Conservation (phyloP, 37 sponge, comb jelly and placozoan genomes). For the Beroe forskalii region DNA sequence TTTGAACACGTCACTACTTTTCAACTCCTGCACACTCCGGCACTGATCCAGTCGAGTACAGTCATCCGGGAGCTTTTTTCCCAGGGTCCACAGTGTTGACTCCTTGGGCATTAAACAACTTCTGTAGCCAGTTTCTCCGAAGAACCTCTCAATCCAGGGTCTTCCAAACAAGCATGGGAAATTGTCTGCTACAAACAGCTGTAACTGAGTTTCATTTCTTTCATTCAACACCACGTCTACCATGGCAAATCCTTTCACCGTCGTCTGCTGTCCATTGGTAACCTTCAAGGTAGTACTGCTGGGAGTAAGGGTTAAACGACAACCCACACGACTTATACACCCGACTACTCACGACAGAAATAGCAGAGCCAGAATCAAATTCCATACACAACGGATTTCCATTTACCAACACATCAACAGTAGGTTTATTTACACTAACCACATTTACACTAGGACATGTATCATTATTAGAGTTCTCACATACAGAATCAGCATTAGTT, state of each 20-base stretch:
- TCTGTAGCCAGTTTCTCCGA: neutral
- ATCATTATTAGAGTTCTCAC: neutral
- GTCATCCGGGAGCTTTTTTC: neutral
- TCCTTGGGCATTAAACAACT: neutral
- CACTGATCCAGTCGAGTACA: neutral
- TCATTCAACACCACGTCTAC: neutral
- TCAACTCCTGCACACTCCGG: neutral
- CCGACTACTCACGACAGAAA: conserved; percentile 15
- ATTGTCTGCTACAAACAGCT: conserved; percentile 14
- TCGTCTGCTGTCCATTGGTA: neutral
- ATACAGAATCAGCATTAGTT: neutral
- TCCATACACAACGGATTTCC: neutral
- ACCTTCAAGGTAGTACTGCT: neutral
- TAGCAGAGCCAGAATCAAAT: conserved; percentile 4
- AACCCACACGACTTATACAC: neutral
- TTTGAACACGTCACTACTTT: neutral
- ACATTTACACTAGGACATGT: neutral
- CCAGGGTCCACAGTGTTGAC: conserved; percentile 1
- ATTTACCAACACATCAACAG: neutral
- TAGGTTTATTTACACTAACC: neutral
- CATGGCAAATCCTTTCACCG: neutral
- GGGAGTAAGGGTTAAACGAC: conserved; percentile 3
- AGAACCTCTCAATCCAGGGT: conserved; percentile 22
- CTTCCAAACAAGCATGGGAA: conserved; percentile 14
- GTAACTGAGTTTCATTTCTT: neutral